A percentile compares a stretch with the other conserved stretches of the same genome.
phyloP scores from a whole-genome alignment of 2,113 vertebrate genomes.

The Ailurus styani region DNA sequence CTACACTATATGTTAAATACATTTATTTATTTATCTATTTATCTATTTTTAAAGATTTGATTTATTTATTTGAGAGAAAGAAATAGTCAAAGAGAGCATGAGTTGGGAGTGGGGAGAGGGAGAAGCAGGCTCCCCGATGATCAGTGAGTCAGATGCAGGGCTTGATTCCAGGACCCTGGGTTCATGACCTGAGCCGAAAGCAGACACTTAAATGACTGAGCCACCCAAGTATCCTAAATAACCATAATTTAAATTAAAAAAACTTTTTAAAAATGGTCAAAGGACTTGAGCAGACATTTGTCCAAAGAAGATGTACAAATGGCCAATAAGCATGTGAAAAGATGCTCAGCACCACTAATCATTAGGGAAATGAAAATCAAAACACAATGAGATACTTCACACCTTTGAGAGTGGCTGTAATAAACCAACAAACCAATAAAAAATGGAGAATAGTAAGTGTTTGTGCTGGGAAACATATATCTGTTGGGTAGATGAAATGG shows the following conservation, averaged over 20 bases:
- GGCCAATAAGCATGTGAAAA: background rate
- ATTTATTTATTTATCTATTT: too few species aligned
- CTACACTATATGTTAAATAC: background rate
- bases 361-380: background rate
- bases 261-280: background rate
- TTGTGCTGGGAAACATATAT: background rate
- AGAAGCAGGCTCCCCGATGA: background rate
- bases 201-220: too few species aligned
- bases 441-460: background rate
- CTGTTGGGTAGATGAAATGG: background rate
- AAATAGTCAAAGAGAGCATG: background rate
- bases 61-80: background rate
- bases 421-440: background rate
- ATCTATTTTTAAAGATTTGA: background rate
- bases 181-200: too few species aligned
- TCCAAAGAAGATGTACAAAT: background rate
- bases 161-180: too few species aligned
- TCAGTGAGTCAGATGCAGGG: background rate
- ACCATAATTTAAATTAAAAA: background rate
- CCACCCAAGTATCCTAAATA: background rate
- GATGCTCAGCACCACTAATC: background rate
- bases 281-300: background rate
- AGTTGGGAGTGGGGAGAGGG: background rate
- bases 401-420: background rate
- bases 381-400: background rate